These are phyloP conservation scores for Heliocidaris tuberculata DNA, from an alignment of 35 echinoderm and acorn worm species.

Conservation along the genomic window DNA sequence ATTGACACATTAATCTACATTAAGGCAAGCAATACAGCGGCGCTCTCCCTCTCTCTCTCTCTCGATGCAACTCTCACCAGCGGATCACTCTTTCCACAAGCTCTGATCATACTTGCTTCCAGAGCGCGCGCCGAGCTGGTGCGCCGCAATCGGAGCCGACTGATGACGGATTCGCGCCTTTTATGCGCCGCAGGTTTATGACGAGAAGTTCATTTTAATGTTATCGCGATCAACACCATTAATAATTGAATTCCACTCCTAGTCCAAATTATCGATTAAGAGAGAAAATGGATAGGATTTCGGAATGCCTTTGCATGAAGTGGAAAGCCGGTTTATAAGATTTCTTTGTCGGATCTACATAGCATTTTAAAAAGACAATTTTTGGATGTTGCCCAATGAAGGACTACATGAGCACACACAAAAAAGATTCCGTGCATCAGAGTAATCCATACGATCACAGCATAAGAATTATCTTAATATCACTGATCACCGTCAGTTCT, in stretches of 20 bases:
- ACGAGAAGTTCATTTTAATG: not conserved
- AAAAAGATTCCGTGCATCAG: no score
- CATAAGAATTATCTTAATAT: no score
- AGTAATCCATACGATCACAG: no score
- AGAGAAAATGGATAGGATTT: not conserved
- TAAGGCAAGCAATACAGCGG: not conserved
- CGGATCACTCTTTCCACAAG: not conserved
- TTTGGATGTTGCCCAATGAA: no score
- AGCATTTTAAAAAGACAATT: no score
- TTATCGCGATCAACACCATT: conserved; percentile 16
- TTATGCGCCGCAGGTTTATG: not conserved
- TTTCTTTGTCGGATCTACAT: no score
- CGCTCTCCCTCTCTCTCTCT: not conserved
- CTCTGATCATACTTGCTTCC: not conserved
- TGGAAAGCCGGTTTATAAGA: no score
- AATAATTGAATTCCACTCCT: not conserved
- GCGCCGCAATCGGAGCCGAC: not conserved
- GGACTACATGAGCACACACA: no score
- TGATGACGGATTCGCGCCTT: not conserved
- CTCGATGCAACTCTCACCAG: not conserved
- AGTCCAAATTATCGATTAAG: not conserved
- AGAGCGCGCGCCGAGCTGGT: not conserved
- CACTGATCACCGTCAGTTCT: no score
- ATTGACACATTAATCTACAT: not conserved
- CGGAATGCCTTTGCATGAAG: no score